Percentiles rank a stretch among this genome's conserved stretches.
Evolutionary conservation across 30 jellyfish, hydroid and myxozoan species (phyloP).

Genomic region (Mastigias papua): DNA sequence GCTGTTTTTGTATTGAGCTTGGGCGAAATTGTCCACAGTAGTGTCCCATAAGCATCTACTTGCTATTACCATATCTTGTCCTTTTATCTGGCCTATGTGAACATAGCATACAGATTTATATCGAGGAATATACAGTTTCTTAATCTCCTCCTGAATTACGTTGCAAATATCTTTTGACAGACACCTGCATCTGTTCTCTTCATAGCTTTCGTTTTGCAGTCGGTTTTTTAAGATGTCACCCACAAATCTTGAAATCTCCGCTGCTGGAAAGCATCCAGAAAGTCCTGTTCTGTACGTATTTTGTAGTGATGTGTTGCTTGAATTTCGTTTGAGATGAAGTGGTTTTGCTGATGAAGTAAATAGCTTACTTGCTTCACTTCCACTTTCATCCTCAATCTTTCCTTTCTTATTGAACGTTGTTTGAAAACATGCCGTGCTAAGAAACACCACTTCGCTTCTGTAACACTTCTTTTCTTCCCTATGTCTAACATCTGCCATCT

Average conservation of each 20-base stretch:
- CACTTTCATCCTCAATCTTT: neutral
- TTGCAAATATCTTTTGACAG: slow-evolving; percentile 27
- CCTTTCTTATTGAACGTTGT: neutral
- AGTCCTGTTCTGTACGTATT: slow-evolving; percentile 13
- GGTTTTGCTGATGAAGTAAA: slow-evolving; percentile 52
- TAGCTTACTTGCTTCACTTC: slow-evolving; percentile 3
- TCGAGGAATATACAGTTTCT: slow-evolving; percentile 27
- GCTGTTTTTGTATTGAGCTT: slow-evolving; percentile 18
- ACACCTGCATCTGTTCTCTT: slow-evolving; percentile 36
- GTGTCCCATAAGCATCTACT: slow-evolving; percentile 73
- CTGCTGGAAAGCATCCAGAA: slow-evolving; percentile 11
- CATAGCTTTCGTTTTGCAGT: slow-evolving; percentile 31
- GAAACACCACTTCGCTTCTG: neutral
- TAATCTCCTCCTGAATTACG: slow-evolving; percentile 38
- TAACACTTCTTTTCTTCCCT: neutral
- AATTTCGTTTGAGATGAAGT: slow-evolving; percentile 21
- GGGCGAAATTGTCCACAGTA: slow-evolving; percentile 43
- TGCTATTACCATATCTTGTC: slow-evolving; percentile 41
- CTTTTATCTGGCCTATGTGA: slow-evolving; percentile 53
- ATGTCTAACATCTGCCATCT: neutral
- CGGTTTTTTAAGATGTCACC: neutral
- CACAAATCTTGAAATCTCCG: slow-evolving; percentile 35
- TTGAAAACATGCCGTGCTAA: neutral
- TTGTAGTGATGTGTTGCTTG: neutral
- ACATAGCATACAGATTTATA: slow-evolving; percentile 59